These are phyloP conservation scores for Linyphia triangularis DNA, from an alignment of 2,888 invertebrate genomes.

Conservation along the genomic window DNA sequence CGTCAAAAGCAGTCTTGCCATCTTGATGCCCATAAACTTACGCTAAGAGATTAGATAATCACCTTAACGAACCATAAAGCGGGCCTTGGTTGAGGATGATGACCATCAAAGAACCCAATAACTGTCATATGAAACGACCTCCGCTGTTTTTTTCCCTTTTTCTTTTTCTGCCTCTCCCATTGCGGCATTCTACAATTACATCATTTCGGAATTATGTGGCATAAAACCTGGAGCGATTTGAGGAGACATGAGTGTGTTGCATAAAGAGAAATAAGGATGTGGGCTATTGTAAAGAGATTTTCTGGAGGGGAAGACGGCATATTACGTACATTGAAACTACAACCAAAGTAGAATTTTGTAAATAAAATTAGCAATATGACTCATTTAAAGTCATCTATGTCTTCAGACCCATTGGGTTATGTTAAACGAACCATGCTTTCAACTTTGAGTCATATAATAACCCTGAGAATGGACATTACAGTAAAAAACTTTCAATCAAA, in stretches of 20 bases:
- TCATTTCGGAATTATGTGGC: constrained; percentile 8
- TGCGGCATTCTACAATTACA: constrained; percentile 1
- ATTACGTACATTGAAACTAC: no score
- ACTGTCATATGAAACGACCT: background rate
- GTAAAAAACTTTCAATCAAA: no score
- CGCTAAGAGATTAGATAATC: background rate
- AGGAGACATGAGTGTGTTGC: background rate
- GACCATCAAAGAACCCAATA: background rate
- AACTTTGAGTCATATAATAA: no score
- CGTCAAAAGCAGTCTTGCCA: background rate
- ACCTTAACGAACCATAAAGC: background rate
- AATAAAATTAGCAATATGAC: no score
- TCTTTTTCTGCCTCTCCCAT: background rate
- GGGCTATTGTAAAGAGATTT: no score
- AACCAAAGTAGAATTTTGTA: no score
- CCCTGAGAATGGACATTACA: no score
- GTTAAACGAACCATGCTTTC: no score
- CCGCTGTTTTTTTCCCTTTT: no score
- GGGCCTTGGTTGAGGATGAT: background rate
- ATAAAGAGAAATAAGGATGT: background rate
- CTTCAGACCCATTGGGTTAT: no score
- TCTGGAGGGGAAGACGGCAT: no score
- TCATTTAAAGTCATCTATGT: no score
- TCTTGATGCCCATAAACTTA: background rate
- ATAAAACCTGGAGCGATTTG: background rate